Evolutionary conservation across 2,113 vertebrate species (phyloP).

Genomic region (Syngnathus floridae): DNA sequence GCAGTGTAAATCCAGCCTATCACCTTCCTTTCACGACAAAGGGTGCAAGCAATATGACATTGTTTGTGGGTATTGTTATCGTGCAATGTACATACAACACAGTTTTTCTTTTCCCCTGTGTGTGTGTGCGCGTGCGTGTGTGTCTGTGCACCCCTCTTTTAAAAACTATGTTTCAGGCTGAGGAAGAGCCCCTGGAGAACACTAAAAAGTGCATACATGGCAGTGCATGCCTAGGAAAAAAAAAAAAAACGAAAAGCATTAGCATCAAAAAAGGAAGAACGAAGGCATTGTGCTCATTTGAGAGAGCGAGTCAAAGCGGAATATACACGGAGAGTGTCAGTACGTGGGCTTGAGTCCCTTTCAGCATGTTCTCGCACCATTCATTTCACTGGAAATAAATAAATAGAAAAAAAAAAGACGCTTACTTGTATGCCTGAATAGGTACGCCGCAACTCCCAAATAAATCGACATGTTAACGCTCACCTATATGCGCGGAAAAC

Average conservation of each 20-base stretch:
- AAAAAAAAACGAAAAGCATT: conserved; percentile 6
- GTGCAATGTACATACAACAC: neutral
- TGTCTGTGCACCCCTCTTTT: conserved; percentile 9
- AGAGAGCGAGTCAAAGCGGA: conserved; percentile 5
- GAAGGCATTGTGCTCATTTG: conserved; percentile 8
- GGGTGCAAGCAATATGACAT: neutral
- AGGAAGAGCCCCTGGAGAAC: conserved; percentile 28
- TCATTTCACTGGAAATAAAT: conserved; percentile 13
- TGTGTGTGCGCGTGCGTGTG: neutral
- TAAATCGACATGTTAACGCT: neutral
- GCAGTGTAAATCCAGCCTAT: neutral
- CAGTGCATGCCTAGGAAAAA: neutral
- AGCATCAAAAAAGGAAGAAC: conserved; percentile 26
- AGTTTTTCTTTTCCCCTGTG: neutral
- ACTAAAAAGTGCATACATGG: conserved; percentile 25
- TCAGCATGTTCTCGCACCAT: conserved; percentile 6
- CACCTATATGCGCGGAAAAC: neutral
- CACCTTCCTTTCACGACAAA: neutral
- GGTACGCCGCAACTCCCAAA: neutral
- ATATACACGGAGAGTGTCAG: neutral
- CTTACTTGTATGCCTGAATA: conserved; percentile 18
- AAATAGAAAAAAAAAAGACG: neutral
- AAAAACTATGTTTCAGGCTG: conserved; percentile 12
- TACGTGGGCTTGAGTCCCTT: conserved; percentile 13
- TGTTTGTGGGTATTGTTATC: neutral